phyloP scores from a whole-genome alignment of 2,113 vertebrate genomes.

The Formicarius rufipectus region DNA sequence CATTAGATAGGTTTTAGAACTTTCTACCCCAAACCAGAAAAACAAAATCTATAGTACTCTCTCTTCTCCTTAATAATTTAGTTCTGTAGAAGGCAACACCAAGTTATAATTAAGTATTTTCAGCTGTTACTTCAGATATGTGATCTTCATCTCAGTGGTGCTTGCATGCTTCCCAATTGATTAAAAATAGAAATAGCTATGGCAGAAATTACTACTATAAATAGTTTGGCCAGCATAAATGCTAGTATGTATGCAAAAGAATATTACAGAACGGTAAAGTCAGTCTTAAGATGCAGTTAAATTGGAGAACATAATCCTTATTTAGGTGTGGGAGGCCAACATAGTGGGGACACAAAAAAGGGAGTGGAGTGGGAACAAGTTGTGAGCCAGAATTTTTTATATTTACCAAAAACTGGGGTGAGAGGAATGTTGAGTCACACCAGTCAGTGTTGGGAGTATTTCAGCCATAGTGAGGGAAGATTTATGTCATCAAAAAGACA shows the following conservation, averaged over 20 bases:
- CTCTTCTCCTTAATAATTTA: neutral
- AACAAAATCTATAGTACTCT: neutral
- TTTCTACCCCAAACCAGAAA: neutral
- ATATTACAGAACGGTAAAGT: neutral
- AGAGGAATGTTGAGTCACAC: fast-evolving
- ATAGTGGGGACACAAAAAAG: neutral
- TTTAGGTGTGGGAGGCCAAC: neutral
- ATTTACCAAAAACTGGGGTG: neutral
- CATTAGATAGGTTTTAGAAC: neutral
- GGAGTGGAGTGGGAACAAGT: neutral
- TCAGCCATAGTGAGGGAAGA: neutral
- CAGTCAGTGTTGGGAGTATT: neutral
- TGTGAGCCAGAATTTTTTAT: neutral
- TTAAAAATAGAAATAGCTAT: conserved; percentile 53
- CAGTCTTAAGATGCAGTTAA: neutral
- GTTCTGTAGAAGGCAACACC: neutral
- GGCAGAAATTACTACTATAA: neutral
- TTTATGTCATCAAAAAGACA: neutral
- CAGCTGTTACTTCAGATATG: conserved; percentile 26
- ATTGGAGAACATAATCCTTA: neutral
- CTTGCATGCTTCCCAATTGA: neutral
- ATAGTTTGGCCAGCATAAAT: neutral
- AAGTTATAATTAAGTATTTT: conserved; percentile 39
- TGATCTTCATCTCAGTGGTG: neutral
- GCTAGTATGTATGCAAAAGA: neutral